Conservation (phyloP, 2,888 invertebrate species). For the Aleiodes alternator region DNA sequence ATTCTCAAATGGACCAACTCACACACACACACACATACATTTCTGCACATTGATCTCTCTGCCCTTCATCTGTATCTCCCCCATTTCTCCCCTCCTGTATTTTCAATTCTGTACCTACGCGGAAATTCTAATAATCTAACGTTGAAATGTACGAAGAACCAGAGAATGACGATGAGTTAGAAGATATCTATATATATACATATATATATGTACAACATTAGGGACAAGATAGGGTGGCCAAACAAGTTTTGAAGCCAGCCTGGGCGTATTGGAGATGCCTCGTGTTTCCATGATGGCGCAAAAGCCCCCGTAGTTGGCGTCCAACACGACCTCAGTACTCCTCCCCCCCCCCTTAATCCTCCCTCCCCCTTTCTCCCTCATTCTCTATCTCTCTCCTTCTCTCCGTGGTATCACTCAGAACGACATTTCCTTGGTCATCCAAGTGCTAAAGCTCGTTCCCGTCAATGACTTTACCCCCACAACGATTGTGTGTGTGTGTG, state of each 20-base stretch:
- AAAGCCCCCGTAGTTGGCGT: constrained; percentile 23
- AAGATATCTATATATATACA: background rate
- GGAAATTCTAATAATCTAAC: constrained; percentile 25
- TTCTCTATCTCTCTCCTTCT: constrained; percentile 7
- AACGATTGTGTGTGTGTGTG: background rate
- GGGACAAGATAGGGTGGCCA: constrained; percentile 1
- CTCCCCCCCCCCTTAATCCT: too few species aligned
- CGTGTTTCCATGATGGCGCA: constrained; percentile 20
- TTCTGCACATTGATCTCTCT: constrained; percentile 1
- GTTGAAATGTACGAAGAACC: background rate
- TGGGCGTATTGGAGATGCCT: constrained; percentile 4
- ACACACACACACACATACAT: constrained; percentile 17
- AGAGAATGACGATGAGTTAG: background rate
- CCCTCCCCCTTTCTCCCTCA: too few species aligned
- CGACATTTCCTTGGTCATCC: constrained; percentile 30
- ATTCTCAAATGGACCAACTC: constrained; percentile 1
- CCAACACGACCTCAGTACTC: constrained; percentile 21
- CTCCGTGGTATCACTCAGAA: background rate
- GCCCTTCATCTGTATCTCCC: background rate
- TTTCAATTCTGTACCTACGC: background rate
- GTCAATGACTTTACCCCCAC: constrained; percentile 21
- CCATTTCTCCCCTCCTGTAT: background rate
- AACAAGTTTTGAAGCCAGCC: constrained; percentile 5
- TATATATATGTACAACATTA: constrained; percentile 2
- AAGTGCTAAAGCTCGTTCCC: constrained; percentile 30